Evolutionary conservation across 2,888 invertebrate species (phyloP).

Genomic region (Platerodrilus igneus): DNA sequence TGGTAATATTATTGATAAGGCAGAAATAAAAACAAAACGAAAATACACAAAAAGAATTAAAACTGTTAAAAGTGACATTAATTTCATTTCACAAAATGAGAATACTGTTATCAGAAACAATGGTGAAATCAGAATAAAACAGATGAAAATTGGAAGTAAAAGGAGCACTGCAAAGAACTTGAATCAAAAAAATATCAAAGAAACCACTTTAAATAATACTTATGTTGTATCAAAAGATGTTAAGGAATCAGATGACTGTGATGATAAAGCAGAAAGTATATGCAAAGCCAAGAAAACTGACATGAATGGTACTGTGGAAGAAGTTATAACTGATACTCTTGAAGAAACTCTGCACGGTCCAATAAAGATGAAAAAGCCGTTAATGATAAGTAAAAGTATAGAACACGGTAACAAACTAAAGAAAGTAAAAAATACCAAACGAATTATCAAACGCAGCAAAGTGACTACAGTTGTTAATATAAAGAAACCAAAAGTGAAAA

Average conservation of each 20-base stretch:
- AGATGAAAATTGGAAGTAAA: neutral
- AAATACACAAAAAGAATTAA: no score
- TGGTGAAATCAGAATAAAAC: no score
- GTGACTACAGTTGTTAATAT: no score
- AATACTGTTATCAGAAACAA: no score
- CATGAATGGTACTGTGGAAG: no score
- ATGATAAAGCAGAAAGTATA: neutral
- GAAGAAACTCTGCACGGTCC: neutral
- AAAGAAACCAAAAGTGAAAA: slow-evolving; percentile 4
- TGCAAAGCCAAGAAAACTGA: no score
- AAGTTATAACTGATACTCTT: neutral
- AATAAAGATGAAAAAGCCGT: slow-evolving; percentile 1
- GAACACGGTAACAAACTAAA: neutral
- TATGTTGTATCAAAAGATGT: neutral
- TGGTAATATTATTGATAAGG: no score
- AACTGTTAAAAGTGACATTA: no score
- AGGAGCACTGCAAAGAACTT: neutral
- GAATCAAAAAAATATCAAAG: no score
- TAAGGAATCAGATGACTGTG: neutral
- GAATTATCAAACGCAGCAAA: neutral
- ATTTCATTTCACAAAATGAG: no score
- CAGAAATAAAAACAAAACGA: no score
- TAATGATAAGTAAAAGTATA: neutral
- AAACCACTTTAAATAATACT: no score
- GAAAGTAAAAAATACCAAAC: slow-evolving; percentile 4